Evolutionary conservation across 2,888 invertebrate species (phyloP).

Genomic region (Ophion costatus): DNA sequence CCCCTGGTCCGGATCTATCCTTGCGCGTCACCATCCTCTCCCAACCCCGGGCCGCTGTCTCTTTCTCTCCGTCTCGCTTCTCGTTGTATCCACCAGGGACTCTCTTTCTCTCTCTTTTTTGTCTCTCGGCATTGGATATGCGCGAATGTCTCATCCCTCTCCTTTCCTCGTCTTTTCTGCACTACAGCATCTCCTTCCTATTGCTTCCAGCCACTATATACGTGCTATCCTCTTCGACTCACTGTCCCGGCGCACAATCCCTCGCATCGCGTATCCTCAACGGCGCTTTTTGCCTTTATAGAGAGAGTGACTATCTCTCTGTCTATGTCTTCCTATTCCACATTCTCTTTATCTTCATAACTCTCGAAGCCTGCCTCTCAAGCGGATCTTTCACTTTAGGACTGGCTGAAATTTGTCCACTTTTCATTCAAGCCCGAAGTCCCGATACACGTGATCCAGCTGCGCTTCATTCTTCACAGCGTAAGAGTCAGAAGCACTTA

Average conservation of each 20-base stretch:
- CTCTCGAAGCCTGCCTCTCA: slow-evolving; percentile 25
- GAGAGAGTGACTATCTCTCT: slow-evolving; percentile 12
- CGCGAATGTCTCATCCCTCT: slow-evolving; percentile 79
- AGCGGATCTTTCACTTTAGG: slow-evolving; percentile 42
- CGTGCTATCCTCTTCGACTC: slow-evolving; percentile 64
- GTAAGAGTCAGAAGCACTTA: not conserved
- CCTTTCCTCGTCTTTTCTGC: slow-evolving; percentile 68
- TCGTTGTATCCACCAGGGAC: slow-evolving; percentile 53
- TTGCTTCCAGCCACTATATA: slow-evolving; percentile 59
- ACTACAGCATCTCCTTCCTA: slow-evolving; percentile 63
- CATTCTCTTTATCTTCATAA: slow-evolving; percentile 57
- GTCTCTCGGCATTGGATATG: slow-evolving; percentile 78
- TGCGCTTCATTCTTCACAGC: not conserved
- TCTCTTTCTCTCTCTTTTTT: slow-evolving; percentile 4
- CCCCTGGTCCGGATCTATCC: slow-evolving; percentile 64
- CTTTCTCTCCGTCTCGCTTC: slow-evolving; percentile 61
- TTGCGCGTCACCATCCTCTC: slow-evolving; percentile 63
- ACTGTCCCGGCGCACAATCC: slow-evolving; percentile 63
- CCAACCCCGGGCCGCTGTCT: slow-evolving; percentile 33
- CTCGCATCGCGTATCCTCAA: slow-evolving; percentile 49
- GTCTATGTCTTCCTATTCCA: slow-evolving; percentile 27
- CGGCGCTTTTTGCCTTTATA: slow-evolving; percentile 35
- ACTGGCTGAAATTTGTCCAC: slow-evolving; percentile 6
- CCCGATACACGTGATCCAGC: not conserved
- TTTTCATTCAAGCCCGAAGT: slow-evolving; percentile 19